Base-by-base conservation (phyloP, 2,113 vertebrate species). In the Psammodynastes pulverulentus region DNA sequence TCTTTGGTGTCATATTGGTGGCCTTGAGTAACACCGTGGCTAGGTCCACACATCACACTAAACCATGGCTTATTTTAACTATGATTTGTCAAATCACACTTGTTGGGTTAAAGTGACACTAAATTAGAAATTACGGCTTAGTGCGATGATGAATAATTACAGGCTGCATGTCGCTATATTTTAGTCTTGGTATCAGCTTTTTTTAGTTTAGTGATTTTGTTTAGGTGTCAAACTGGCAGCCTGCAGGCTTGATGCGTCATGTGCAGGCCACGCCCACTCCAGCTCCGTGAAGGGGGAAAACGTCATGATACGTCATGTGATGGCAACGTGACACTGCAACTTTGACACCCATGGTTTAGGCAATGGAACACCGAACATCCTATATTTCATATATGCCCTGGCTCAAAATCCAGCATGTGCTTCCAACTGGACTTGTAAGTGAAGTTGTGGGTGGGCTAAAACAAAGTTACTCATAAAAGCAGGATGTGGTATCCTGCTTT, bases 401-500 rank as follows among this genome's bases (percentile, higher is more conserved):
- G 39, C 49, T 54, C n/a, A n/a, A n/a, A 29, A 56, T 58, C 45
- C 7, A 84, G 9, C 67, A 89, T 48, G 67, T 92, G 51, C 51
- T 21, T 54, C 43, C 23, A n/a, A 89, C 21, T 85, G 51, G 87
- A 92, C 29, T 48, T 85, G 45, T 48, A 43, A n/a, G 67, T 89
- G 87, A 84, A 56, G 26, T 12, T 92, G 43, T 58, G 56, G 51
- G 29, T 52, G 48, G 12, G 52, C n/a, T 72, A 84, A 48, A 52
- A 56, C 67, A 54, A 48, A 62, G 58, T 84, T 53, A 54, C 39
- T 46, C 43, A 86, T 48, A 29, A 43, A 19, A 72, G 56, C 86
- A 72, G 91, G 56, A 43, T 91, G 91, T 91, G 86, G 48, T 86
- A 72, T 91, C 72, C 34, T 45, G 5, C 46, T 34, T 89, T 54